A percentile compares a stretch with the other conserved stretches of the same genome.
Conservation (phyloP, 35 echinoderm and acorn worm genomes). For the Ophiothrix spiculata region DNA sequence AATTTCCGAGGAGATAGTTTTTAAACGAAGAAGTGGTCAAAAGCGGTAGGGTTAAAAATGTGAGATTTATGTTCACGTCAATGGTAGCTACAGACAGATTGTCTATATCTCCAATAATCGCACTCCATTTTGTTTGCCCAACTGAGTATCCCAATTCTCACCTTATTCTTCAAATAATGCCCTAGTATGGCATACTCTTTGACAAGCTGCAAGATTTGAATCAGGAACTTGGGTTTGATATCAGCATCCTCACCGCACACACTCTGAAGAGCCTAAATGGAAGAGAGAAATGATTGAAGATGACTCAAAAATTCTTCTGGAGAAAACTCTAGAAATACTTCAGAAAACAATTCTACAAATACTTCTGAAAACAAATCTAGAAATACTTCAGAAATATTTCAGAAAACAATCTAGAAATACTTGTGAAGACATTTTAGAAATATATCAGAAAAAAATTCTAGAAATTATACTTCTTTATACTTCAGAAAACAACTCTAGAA, state of each 20-base stretch:
- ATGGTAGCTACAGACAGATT: not conserved
- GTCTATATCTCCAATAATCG: not conserved
- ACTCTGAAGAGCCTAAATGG: slow-evolving; percentile 10
- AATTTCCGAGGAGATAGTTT: too few relatives aligned
- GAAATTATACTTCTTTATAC: not conserved
- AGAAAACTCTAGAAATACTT: not conserved
- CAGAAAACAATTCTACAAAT: not conserved
- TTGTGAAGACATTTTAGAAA: not conserved
- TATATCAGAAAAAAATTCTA: not conserved
- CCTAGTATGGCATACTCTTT: slow-evolving; percentile 23
- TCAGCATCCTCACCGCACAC: slow-evolving; percentile 40
- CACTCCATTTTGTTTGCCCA: not conserved
- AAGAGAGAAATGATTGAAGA: slow-evolving; percentile 5
- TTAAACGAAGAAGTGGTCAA: too few relatives aligned
- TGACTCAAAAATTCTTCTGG: not conserved
- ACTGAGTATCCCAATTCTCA: not conserved
- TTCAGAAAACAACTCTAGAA: not conserved
- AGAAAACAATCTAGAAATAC: not conserved
- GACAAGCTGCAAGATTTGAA: slow-evolving; percentile 26
- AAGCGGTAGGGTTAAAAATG: too few relatives aligned
- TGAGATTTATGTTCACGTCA: not conserved
- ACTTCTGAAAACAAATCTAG: too few relatives aligned
- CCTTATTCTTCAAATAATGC: not conserved
- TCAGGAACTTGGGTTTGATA: slow-evolving; percentile 43
- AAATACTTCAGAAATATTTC: not conserved